Conservation (phyloP, 2,888 invertebrate genomes). For the Morpho helenor region DNA sequence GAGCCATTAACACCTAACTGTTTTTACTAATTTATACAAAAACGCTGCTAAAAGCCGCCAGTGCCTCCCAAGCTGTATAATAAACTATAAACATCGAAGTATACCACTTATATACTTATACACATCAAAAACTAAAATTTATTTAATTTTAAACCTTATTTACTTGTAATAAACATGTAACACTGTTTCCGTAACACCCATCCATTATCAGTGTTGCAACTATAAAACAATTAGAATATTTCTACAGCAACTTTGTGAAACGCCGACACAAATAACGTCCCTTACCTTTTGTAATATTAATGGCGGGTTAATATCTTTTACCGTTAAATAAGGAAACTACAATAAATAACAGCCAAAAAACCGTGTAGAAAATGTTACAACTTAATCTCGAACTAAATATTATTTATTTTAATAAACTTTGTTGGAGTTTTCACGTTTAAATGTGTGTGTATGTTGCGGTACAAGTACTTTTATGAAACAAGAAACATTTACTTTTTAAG, state of each 20-base stretch:
- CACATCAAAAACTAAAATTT: not conserved
- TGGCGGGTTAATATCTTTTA: conserved; percentile 14
- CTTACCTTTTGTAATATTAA: conserved; percentile 20
- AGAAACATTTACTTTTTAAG: too few relatives aligned
- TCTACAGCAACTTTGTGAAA: conserved; percentile 49
- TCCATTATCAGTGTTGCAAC: conserved; percentile 3
- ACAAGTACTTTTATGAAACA: too few relatives aligned
- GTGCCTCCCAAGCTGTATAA: conserved; percentile 7
- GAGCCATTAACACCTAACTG: conserved; percentile 18
- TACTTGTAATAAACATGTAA: conserved; percentile 18
- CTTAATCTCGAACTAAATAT: too few relatives aligned
- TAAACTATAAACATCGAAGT: conserved; percentile 1
- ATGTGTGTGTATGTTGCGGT: too few relatives aligned
- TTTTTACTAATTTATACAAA: conserved; percentile 20
- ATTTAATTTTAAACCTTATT: conserved; percentile 22
- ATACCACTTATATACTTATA: too few relatives aligned
- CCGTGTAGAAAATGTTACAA: too few relatives aligned
- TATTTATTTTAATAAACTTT: too few relatives aligned
- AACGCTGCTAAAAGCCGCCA: conserved; percentile 3
- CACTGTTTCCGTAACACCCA: conserved; percentile 14
- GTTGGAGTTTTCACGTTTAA: too few relatives aligned
- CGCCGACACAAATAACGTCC: conserved; percentile 38
- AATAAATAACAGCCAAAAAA: too few relatives aligned
- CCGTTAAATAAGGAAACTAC: conserved; percentile 7
- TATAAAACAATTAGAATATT: conserved; percentile 51